Evolutionary conservation across 2,888 invertebrate species (phyloP).

Genomic region (Amphimallon solstitiale): DNA sequence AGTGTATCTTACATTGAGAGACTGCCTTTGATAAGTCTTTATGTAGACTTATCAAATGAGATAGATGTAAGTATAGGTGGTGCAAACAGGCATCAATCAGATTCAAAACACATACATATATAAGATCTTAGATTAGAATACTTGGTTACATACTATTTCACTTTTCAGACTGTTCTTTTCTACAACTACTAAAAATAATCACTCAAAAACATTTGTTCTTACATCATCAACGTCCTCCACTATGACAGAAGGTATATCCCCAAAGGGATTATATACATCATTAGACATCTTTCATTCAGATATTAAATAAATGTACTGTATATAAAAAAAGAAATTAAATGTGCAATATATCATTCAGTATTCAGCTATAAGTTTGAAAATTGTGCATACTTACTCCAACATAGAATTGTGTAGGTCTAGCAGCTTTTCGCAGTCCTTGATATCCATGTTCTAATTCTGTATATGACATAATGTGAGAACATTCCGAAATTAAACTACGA

Average conservation of each 20-base stretch:
- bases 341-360: conserved; percentile 23
- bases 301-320: conserved; percentile 12
- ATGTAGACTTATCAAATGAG: too few species aligned
- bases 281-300: conserved; percentile 26
- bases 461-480: conserved; percentile 76
- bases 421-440: conserved; percentile 82
- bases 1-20: too few species aligned
- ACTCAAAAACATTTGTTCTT: background rate
- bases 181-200: background rate
- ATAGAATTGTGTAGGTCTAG: conserved; percentile 74
- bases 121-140: too few species aligned
- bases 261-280: conserved; percentile 24
- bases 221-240: conserved; percentile 57
- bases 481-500: conserved; percentile 32
- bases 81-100: too few species aligned
- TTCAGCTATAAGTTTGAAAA: conserved; percentile 3
- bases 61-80: too few species aligned
- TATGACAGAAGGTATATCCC: conserved; percentile 53
- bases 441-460: conserved; percentile 93
- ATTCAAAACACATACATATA: too few species aligned
- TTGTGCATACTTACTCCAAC: conserved; percentile 69
- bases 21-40: too few species aligned
- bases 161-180: background rate
- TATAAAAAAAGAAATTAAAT: conserved; percentile 29
- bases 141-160: background rate